Conservation (phyloP, 1,140 invertebrate genomes). For the Gonioctena quinquepunctata region DNA sequence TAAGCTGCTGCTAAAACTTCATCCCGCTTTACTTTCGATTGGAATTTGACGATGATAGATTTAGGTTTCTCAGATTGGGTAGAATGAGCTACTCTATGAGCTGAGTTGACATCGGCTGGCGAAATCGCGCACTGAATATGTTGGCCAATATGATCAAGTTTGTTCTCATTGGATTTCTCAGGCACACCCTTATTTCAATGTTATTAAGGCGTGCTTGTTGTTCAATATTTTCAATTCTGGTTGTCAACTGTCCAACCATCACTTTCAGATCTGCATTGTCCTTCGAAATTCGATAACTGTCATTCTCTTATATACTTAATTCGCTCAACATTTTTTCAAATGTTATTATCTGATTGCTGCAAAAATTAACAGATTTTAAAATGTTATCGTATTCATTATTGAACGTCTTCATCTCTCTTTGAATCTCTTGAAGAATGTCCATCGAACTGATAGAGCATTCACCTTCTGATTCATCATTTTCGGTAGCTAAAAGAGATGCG, state of each 20-base stretch:
- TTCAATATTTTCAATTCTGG: conserved; percentile 2
- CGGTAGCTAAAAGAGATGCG: too few relatives aligned
- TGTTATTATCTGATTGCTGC: not conserved
- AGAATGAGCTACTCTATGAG: conserved; percentile 4
- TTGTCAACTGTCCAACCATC: conserved; percentile 4
- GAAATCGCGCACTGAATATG: not conserved
- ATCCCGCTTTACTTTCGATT: too few relatives aligned
- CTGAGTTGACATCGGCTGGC: not conserved
- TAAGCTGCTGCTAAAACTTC: too few relatives aligned
- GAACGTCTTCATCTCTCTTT: not conserved
- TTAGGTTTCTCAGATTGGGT: too few relatives aligned
- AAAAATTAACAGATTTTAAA: too few relatives aligned
- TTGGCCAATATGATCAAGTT: not conserved
- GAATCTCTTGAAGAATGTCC: not conserved
- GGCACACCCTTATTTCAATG: not conserved
- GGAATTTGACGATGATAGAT: too few relatives aligned
- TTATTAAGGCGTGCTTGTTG: not conserved
- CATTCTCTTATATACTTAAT: conserved; percentile 2
- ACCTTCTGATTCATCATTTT: not conserved
- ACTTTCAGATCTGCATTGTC: not conserved
- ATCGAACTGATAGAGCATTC: not conserved
- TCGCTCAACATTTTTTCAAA: conserved; percentile 2
- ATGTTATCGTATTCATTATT: not conserved
- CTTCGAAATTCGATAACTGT: not conserved
- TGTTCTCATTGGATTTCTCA: not conserved